Base-by-base conservation (phyloP, 2,888 invertebrate genomes). In the Ypsolopha scabrella region DNA sequence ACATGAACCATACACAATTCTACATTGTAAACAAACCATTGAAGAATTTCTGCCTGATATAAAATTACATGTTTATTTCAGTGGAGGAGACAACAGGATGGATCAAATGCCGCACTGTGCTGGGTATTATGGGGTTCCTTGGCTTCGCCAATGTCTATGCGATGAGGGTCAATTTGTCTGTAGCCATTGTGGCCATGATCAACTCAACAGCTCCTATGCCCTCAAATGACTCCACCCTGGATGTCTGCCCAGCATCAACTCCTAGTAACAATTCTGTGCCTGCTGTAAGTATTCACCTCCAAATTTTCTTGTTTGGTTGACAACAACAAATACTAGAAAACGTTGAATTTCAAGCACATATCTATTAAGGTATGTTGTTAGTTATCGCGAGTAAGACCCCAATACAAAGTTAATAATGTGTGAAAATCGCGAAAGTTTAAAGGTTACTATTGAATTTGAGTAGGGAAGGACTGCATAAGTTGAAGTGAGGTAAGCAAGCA, bases 121-220 rank as follows among this genome's bases (percentile, higher is more conserved):
- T 96, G 52, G 95, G 95, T 0, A 88, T 96, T 48, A 87, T 96
- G 85, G 95, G 95, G 11, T 96, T 96, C 68, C 85, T 95, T 50
- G 96, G 96, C 10, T 95, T 95, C 71, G 94, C 94, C 54, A 92
- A 94, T 68, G 94, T 95, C 4, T 96, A 96, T 76, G 94, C 95
- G 0, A 94, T 96, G 93, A 87, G 96, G 54, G 95, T 96, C 0
- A 96, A 96, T 75, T 87, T 98, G 37, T 96, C 96, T 0, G 95
- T 98, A 24, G 97, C 97, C 39, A 95, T 98, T 67, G 96, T 98
- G 36, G 96, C 96, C 36, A 98, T 98, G 98, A 94, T 95, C 41
- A 94, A 94, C 71, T 88, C 90, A 51, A 92, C 93, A 1, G 89
- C 89, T 1, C 89, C 90, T 0, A 68, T 83, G 33, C 75, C 87